These are phyloP conservation scores for Callionymus lyra DNA, from an alignment of 2,113 vertebrate species.

Conservation along the genomic window DNA sequence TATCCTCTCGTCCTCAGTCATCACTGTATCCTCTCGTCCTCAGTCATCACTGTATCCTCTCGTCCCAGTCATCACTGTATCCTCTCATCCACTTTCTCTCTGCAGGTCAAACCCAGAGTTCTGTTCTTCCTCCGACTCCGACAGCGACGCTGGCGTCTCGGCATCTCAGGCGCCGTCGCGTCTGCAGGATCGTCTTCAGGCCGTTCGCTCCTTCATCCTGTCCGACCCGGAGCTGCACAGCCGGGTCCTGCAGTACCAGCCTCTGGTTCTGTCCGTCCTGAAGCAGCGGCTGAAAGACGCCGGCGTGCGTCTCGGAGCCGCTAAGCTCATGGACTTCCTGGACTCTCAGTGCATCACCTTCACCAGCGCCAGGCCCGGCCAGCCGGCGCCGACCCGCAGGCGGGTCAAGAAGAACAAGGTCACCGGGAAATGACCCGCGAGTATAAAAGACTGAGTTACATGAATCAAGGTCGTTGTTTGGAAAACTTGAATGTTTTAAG, in stretches of 20 bases:
- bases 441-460: too few relatives aligned
- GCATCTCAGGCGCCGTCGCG: conserved; percentile 67
- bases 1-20: too few relatives aligned
- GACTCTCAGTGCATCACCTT: conserved; percentile 88
- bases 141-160: conserved; percentile 61
- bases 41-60: too few relatives aligned
- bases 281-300: conserved; percentile 73
- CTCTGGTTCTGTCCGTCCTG: conserved; percentile 76
- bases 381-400: conserved; percentile 44
- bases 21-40: too few relatives aligned
- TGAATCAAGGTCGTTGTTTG: too few relatives aligned
- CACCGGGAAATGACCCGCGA: neutral
- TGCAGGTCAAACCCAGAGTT: conserved; percentile 65
- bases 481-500: too few relatives aligned
- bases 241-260: conserved; percentile 80
- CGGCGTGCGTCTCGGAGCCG: conserved; percentile 72
- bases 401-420: conserved; percentile 15
- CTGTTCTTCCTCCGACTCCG: conserved; percentile 61
- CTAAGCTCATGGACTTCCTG: conserved; percentile 80
- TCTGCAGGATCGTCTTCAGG: conserved; percentile 63
- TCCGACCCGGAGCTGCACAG: conserved; percentile 67
- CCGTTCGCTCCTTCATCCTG: conserved; percentile 72
- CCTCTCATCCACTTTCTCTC: neutral
- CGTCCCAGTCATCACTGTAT: too few relatives aligned
- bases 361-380: conserved; percentile 76